Evolutionary conservation across 2,113 vertebrate species (phyloP), one percentile per base, ranked within the genome.

Genomic region (Okapia johnstoni): DNA sequence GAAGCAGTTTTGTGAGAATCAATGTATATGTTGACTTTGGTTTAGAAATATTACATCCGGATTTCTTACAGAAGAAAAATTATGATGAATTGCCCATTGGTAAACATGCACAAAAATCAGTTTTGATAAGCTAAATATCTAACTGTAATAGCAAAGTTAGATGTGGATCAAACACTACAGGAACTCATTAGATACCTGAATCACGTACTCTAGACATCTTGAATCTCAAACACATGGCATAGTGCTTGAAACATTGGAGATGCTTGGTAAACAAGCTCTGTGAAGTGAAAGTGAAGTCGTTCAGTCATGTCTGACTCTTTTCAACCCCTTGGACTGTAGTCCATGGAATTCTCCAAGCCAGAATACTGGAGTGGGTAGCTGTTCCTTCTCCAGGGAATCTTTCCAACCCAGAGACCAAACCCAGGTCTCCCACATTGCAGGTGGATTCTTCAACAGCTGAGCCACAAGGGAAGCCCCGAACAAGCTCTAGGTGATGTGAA

Each of bases 21-120:
- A 14, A 55, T 40, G 7, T 15, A n/a, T 84, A 73, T 0, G 6
- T 25, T 73, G 28, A 80, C 14, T 93, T 87, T 92, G 14, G 25
- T 88, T 95, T 83, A 87, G 73, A 92, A 90, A 55, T 81, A 43
- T 14, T 61, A 66, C 40, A n/a, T 26, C 48, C 46, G 36, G 66
- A 91, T 85, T 94, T 98, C 50, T 90, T 43, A 63, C 21, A 40
- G 36, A 88, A 81, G 16, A 23, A 76, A 95, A 93, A 90, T 60
- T 55, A 36, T 70, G 86, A 91, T 43, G 3, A 92, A 43, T 96
- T 57, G 6, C 21, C 13, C 36, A 33, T 16, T 50, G 16, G 28
- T 54, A 76, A 93, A 61, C 7, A 60, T 73, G 57, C 14, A 66
- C 52, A 84, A 76, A 93, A 93, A 58, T 50, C 14, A 54, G 61